Evolutionary conservation across 2,113 vertebrate genomes (phyloP).

Genomic region (Parus major): DNA sequence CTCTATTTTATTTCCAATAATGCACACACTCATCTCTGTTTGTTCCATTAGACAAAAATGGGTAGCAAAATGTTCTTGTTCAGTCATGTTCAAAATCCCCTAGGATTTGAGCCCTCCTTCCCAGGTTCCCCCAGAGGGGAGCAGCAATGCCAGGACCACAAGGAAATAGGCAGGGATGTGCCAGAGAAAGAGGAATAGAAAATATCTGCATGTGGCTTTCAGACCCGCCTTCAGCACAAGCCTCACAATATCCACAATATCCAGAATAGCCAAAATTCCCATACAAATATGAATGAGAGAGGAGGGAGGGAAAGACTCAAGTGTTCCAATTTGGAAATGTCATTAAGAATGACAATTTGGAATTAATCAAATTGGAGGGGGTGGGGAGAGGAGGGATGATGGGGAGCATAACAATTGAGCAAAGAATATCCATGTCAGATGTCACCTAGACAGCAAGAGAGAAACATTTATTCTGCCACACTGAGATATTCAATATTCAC

Average conservation of each 20-base stretch:
- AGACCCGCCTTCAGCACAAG: not conserved
- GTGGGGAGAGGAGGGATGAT: no score
- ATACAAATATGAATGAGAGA: not conserved
- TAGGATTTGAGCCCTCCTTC: not conserved
- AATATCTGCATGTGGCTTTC: not conserved
- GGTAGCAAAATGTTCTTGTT: not conserved
- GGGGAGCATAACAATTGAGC: not conserved
- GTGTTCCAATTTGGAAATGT: not conserved
- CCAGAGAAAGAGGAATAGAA: not conserved
- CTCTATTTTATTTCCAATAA: not conserved
- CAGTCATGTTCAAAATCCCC: not conserved
- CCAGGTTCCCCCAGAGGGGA: not conserved
- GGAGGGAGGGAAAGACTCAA: not conserved
- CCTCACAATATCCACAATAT: not conserved
- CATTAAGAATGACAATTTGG: not conserved
- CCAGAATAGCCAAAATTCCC: not conserved
- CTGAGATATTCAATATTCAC: not conserved
- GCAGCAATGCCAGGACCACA: not conserved
- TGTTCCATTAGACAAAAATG: not conserved
- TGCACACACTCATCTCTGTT: not conserved
- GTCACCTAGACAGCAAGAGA: not conserved
- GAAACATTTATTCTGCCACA: not conserved
- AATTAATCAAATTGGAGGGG: not conserved
- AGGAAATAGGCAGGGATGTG: not conserved
- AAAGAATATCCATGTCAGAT: not conserved